Base-by-base conservation (phyloP, 30 jellyfish, hydroid and myxozoan species). In the Aurelia aurita complex sp. Pacific region DNA sequence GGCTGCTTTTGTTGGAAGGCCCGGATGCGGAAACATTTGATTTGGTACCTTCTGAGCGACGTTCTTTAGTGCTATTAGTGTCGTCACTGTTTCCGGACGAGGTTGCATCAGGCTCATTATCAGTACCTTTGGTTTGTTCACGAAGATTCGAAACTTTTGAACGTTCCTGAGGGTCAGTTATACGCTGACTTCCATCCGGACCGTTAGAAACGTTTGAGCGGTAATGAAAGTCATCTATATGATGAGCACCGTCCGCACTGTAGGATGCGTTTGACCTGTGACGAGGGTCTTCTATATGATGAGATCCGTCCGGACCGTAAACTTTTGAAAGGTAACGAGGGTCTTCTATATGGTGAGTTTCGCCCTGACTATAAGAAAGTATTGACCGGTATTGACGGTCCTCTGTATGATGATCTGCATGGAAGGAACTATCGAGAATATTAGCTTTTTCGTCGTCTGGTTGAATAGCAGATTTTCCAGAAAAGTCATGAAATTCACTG, bases 401-500 rank as follows among this genome's bases (percentile, higher is more conserved):
- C 40, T 80, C 97, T 2, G 74, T 62, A 0, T 82, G 78, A 59
- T 88, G 89, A 43, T 76, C 51, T 2, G n/a, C 52, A 61, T 88
- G 86, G 23, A 73, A 53, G 12, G 91, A 71, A 54, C 51, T 88
- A 3, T 88, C 97, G 6, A 88, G 64, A 32, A 80, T 65, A 33
- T 73, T 74, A 14, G 85, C 91, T 18, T 70, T 82, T 15, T 83
- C 89, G 74, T 63, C 87, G 63, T 83, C 94, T 17, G 96, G 92
- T 57, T 83, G 36, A 7, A 90, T 36, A 34, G 76, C 71, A 90
- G 83, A 83, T 38, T 75, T 90, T 29, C 95, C 97, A 4, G 60
- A 40, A 57, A 83, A 83, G 19, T 70, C 64, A 53, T 83, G 97
- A 40, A 75, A 64, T 32, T 73, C 80, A 1, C 76, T 88, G 43